Base-by-base conservation (phyloP, 2,113 vertebrate genomes). In the Machaerirhynchus nigripectus region DNA sequence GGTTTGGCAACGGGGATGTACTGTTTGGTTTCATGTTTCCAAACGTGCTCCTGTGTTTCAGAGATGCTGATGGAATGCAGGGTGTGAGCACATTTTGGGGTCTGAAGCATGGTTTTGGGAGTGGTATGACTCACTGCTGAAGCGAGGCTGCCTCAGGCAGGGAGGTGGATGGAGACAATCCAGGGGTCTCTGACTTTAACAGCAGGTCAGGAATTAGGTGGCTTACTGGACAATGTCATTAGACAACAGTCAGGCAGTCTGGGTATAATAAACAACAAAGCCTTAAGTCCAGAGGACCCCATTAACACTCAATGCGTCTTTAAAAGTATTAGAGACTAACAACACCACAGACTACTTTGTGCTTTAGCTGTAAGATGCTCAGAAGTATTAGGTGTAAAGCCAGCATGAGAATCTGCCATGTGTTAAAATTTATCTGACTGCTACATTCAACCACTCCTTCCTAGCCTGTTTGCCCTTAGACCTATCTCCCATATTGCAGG, bases 291-390 rank as follows among this genome's bases (percentile, higher is more conserved):
- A 65, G 46, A 81, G 65, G 59, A 89, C 94, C 59, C 60, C 87
- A 90, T 95, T 97, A 96, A 61, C 85, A 49, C 84, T 89, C 76
- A 67, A 91, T 83, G 86, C 89, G 55, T 90, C 94, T 97, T 96
- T 93, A 81, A 90, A 95, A 89, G 89, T 95, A 96, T 95, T 96
- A 97, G 94, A 56, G 82, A 40, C 89, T 95, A 94, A 64, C 90
- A 96, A 26, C 73, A 94, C 88, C 74, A 65, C 85, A 95, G 94
- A 90, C 92, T 84, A 24, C 86, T 94, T 86, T 91, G 88, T 86
- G 14, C 82, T 92, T 96, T 50, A 95, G 33, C 57, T 75, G 37
- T 94, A 96, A 97, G 89, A 67, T 84, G 90, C 89, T 94, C 90
- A 91, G 82, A 89, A 90, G 75, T 49, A 95, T 96, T 96, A 96